Percentiles rank a stretch among this genome's conserved stretches.
Evolutionary conservation across 1,140 invertebrate species (phyloP).

Genomic region (Platyscapa corneri): DNA sequence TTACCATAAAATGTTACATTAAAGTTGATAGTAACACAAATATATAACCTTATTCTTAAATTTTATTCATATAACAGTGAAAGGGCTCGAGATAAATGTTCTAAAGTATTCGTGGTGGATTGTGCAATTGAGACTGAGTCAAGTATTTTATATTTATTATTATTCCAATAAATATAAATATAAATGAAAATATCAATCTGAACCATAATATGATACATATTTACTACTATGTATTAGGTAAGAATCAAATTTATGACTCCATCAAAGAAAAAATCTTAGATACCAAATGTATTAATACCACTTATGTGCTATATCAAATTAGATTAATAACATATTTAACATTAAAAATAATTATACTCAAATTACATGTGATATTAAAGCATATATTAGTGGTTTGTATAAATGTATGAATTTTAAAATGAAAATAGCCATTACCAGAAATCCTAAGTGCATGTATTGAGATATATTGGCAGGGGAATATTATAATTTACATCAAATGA

Average conservation of each 20-base stretch:
- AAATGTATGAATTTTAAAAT: constrained; percentile 7
- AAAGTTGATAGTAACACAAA: constrained; percentile 73
- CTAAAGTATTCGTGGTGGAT: constrained; percentile 42
- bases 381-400: constrained; percentile 37
- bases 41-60: constrained; percentile 66
- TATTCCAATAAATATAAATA: constrained; percentile 1
- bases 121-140: constrained; percentile 43
- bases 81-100: constrained; percentile 45
- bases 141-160: constrained; percentile 44
- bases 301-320: constrained; percentile 9
- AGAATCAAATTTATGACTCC: constrained; percentile 19
- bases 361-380: constrained; percentile 43
- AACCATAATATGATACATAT: neutral
- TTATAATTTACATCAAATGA: neutral
- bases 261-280: constrained; percentile 18
- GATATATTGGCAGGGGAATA: constrained; percentile 18
- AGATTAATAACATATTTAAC: constrained; percentile 31
- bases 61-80: neutral
- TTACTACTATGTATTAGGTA: constrained; percentile 2
- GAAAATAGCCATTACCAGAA: constrained; percentile 20
- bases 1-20: constrained; percentile 78
- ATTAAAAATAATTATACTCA: constrained; percentile 30
- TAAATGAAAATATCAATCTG: constrained; percentile 1
- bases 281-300: constrained; percentile 45
- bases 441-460: constrained; percentile 27